phyloP scores from a whole-genome alignment of 2,113 vertebrate species.

The Cichladusa arquata region DNA sequence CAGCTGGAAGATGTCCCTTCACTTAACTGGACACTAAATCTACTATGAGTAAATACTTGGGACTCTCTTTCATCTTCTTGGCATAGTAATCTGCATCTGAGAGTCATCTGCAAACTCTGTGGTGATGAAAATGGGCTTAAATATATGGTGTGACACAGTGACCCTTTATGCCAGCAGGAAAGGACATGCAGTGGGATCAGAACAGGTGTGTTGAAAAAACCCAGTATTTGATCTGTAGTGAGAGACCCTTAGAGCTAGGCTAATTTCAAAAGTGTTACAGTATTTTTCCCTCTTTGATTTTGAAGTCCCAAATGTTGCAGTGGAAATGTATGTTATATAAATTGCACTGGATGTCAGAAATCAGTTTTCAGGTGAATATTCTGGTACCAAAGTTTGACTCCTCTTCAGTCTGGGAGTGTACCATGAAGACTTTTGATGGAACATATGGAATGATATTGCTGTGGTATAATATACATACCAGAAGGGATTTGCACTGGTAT shows the following conservation, averaged over 20 bases:
- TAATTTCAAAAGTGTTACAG: not conserved
- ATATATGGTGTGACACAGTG: not conserved
- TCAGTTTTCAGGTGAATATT: not conserved
- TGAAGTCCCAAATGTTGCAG: not conserved
- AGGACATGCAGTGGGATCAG: not conserved
- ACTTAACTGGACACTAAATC: not conserved
- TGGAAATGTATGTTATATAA: not conserved
- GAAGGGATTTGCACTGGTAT: not conserved
- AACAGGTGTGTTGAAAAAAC: not conserved
- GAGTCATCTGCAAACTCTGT: not conserved
- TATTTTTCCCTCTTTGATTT: not conserved
- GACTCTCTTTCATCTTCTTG: not conserved
- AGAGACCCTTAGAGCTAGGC: not conserved
- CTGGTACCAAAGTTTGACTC: not conserved
- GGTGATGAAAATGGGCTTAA: not conserved
- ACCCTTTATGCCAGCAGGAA: not conserved
- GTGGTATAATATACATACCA: not conserved
- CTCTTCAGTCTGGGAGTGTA: not conserved
- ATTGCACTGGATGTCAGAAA: not conserved
- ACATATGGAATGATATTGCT: not conserved
- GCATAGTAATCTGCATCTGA: not conserved
- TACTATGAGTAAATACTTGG: not conserved
- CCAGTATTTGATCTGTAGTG: not conserved
- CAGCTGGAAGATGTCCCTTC: not conserved
- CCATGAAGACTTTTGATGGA: not conserved